phyloP scores from a whole-genome alignment of 2,888 invertebrate species.

The Ochropacha duplaris region DNA sequence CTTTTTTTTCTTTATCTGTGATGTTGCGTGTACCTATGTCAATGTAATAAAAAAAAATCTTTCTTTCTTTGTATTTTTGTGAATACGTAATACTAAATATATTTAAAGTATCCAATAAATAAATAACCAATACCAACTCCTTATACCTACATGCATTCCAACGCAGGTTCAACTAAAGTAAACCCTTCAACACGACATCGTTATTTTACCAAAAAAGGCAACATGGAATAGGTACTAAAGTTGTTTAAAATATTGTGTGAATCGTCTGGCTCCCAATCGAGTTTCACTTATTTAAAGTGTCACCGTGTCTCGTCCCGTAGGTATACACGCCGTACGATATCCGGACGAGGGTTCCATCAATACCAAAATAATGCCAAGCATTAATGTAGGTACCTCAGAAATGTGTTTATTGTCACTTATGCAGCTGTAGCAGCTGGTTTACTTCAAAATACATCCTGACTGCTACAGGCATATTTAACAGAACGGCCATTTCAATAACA shows the following conservation, averaged over 20 bases:
- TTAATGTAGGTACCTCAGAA: conserved; percentile 26
- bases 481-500: conserved; percentile 36
- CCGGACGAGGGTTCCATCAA: conserved; percentile 26
- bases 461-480: conserved; percentile 2
- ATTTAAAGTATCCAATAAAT: background rate
- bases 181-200: conserved; percentile 15
- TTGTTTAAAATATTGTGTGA: conserved; percentile 54
- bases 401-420: conserved; percentile 46
- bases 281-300: conserved; percentile 56
- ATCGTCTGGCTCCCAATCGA: conserved; percentile 45
- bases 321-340: conserved; percentile 50
- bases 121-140: background rate
- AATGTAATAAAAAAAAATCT: no score
- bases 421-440: no score
- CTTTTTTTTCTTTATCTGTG: no score
- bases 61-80: no score
- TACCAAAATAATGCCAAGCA: conserved; percentile 42
- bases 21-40: no score
- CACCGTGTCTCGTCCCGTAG: conserved; percentile 37
- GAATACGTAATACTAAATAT: background rate
- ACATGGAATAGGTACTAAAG: conserved; percentile 50
- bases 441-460: conserved; percentile 14
- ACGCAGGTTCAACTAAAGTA: conserved; percentile 11
- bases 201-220: conserved; percentile 52
- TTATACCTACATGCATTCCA: conserved; percentile 13